Percentiles rank a stretch among this genome's conserved stretches.
These are phyloP conservation scores for Arenaria interpres DNA, from an alignment of 2,113 vertebrate species.

Conservation along the genomic window DNA sequence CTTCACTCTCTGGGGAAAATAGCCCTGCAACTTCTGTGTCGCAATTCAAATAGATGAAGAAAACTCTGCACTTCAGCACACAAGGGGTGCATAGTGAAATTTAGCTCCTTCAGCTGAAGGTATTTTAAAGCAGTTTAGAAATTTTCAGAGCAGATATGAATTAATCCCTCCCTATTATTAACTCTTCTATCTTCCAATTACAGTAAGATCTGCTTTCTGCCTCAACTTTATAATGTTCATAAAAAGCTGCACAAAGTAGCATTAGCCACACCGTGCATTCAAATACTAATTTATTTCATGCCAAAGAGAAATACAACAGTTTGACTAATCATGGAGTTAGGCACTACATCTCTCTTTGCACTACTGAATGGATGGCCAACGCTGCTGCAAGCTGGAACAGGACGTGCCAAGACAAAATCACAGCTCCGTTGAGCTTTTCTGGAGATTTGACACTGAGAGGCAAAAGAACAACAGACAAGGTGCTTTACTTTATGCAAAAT, in stretches of 20 bases:
- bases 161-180: not conserved
- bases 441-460: not conserved
- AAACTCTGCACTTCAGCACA: not conserved
- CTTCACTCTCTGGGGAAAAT: not conserved
- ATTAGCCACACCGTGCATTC: not conserved
- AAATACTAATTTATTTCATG: not conserved
- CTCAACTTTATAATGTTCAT: not conserved
- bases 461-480: not conserved
- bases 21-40: not conserved
- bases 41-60: not conserved
- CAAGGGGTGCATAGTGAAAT: not conserved
- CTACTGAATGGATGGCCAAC: fast-evolving
- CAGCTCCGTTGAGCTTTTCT: not conserved
- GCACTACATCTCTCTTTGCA: not conserved
- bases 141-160: not conserved
- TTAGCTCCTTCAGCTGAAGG: not conserved
- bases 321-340: not conserved
- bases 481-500: not conserved
- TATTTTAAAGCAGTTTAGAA: not conserved
- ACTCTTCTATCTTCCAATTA: not conserved
- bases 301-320: not conserved
- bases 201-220: not conserved
- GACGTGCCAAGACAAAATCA: not conserved
- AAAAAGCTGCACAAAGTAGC: not conserved
- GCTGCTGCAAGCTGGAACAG: not conserved